Evolutionary conservation across 2,113 vertebrate genomes (phyloP).

Genomic region (Megalops atlanticus): DNA sequence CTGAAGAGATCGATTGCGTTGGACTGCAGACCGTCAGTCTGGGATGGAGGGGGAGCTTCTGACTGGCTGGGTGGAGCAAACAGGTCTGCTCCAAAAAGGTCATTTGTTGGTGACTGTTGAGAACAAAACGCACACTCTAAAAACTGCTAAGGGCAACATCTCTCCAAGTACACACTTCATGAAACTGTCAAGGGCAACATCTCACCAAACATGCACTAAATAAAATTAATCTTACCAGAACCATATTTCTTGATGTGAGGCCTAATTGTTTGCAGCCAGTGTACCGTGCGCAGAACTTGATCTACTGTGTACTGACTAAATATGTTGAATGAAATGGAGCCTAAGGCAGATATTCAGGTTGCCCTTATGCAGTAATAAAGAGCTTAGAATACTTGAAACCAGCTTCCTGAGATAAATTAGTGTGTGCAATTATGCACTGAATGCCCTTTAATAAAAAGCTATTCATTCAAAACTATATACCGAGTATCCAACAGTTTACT

Average conservation of each 20-base stretch:
- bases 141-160: background rate
- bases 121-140: conserved; percentile 18
- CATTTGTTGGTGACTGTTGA: conserved; percentile 69
- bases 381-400: too few species aligned
- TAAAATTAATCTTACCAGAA: too few species aligned
- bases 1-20: conserved; percentile 74
- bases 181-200: background rate
- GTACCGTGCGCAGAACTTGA: background rate
- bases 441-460: too few species aligned
- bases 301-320: background rate
- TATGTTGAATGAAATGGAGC: background rate
- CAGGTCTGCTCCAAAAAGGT: conserved; percentile 79
- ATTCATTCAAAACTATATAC: background rate
- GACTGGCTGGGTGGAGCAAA: conserved; percentile 64
- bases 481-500: background rate
- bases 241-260: too few species aligned
- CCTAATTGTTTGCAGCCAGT: background rate
- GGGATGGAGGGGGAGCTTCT: conserved; percentile 39
- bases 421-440: too few species aligned
- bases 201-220: background rate
- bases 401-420: too few species aligned
- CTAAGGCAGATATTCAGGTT: background rate
- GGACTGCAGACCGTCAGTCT: conserved; percentile 44
- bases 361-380: too few species aligned
- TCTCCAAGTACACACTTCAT: background rate